phyloP scores from a whole-genome alignment of 2,888 invertebrate species.

The Tyria jacobaeae region DNA sequence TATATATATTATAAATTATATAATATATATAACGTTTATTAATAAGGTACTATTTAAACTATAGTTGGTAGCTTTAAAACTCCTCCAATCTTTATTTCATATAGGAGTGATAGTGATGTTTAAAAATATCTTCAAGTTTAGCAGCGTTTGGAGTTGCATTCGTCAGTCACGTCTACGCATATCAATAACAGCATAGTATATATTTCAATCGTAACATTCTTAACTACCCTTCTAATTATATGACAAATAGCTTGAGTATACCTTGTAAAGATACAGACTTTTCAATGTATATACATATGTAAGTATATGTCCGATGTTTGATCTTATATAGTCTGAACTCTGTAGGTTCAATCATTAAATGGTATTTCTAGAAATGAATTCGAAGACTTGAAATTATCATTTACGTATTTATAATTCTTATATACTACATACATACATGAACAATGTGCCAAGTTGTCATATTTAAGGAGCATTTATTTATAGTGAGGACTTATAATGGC shows the following conservation, averaged over 20 bases:
- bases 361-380: neutral
- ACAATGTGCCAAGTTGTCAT: neutral
- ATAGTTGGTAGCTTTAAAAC: too few species aligned
- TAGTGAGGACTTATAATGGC: neutral
- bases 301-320: neutral
- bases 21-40: too few species aligned
- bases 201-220: too few species aligned
- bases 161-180: neutral
- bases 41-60: too few species aligned
- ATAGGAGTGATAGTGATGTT: neutral
- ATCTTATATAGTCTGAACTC: too few species aligned
- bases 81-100: neutral
- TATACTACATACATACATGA: neutral
- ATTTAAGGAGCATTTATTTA: neutral
- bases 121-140: too few species aligned
- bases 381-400: neutral
- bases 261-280: too few species aligned
- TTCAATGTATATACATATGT: neutral
- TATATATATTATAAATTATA: too few species aligned
- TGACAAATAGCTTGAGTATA: too few species aligned
- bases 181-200: too few species aligned
- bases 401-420: neutral
- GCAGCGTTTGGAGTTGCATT: neutral
- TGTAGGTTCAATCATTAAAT: neutral
- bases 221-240: too few species aligned